Evolutionary conservation across 2,888 invertebrate species (phyloP).

Genomic region (Eledone cirrhosa): DNA sequence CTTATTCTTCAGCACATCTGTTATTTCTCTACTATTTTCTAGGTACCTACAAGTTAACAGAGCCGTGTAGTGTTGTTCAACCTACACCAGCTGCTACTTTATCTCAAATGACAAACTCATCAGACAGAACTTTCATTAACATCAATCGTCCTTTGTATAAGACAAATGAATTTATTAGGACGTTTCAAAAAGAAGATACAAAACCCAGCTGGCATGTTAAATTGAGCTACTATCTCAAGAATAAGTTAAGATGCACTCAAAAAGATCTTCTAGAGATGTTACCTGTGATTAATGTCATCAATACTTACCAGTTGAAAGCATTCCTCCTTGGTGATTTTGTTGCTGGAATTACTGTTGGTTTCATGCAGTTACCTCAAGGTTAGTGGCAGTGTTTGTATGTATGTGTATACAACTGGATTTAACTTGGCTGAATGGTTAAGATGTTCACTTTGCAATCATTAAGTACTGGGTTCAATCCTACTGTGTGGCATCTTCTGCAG

Average conservation of each 20-base stretch:
- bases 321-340: background rate
- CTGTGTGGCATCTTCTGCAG: too few relatives aligned
- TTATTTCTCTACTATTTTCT: background rate
- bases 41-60: background rate
- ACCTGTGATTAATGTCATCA: background rate
- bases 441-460: too few relatives aligned
- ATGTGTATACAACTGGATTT: too few relatives aligned
- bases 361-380: slow-evolving; percentile 27
- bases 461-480: too few relatives aligned
- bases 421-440: too few relatives aligned
- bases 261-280: background rate
- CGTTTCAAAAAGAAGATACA: background rate
- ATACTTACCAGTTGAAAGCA: background rate
- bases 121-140: background rate
- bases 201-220: too few relatives aligned
- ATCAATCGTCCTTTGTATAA: background rate
- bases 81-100: background rate
- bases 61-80: background rate
- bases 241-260: background rate
- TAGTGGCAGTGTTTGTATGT: background rate
- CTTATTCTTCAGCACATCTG: background rate
- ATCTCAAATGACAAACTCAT: background rate
- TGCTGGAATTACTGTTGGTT: slow-evolving; percentile 15
- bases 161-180: background rate
- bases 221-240: background rate